Percentiles rank a stretch among this genome's conserved stretches.
phyloP scores from a whole-genome alignment of 2,113 vertebrate species.

The Cebidichthys violaceus region DNA sequence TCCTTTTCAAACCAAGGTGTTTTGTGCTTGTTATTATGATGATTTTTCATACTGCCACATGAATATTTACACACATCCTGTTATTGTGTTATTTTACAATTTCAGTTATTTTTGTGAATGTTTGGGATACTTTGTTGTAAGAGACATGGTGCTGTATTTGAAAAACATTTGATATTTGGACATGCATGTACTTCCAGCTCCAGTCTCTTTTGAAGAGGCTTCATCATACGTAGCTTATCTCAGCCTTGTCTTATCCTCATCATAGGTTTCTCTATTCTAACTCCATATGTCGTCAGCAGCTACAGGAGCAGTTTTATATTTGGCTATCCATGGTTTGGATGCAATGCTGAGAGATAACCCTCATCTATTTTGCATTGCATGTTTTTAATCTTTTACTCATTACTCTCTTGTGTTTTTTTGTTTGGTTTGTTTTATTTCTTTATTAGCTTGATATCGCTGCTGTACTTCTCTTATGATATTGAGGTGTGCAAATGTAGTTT shows the following conservation, averaged over 20 bases:
- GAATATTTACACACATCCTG: background rate
- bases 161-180: background rate
- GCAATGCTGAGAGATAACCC: background rate
- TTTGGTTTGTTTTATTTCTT: background rate
- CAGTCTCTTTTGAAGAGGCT: background rate
- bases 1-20: background rate
- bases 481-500: background rate
- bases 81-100: background rate
- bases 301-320: background rate
- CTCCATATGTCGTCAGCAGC: slow-evolving; percentile 1
- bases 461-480: background rate
- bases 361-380: background rate
- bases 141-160: background rate
- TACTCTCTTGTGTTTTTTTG: background rate
- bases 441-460: background rate
- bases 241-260: background rate
- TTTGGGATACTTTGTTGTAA: background rate
- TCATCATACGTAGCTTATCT: background rate
- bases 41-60: background rate
- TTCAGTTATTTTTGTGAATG: slow-evolving; percentile 11
- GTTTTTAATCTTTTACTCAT: background rate
- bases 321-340: background rate
- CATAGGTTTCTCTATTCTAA: background rate
- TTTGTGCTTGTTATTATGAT: background rate
- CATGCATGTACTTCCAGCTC: background rate